Conservation (phyloP, 2,888 invertebrate genomes). For the Drosophila leonis region DNA sequence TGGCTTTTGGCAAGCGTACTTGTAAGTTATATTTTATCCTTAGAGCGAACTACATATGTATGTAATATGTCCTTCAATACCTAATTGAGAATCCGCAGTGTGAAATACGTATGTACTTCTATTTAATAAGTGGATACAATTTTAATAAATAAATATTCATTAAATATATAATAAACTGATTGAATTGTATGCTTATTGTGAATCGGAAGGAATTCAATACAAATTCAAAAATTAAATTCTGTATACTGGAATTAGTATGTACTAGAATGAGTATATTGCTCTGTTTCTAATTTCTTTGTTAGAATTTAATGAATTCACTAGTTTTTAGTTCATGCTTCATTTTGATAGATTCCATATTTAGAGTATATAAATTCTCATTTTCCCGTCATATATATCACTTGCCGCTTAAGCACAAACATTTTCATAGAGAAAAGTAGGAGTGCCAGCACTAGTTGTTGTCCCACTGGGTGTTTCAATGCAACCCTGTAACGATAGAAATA, state of each 20-base stretch:
- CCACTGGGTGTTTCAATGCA: conserved; percentile 27
- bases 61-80: conserved; percentile 42
- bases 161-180: conserved; percentile 63
- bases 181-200: not conserved
- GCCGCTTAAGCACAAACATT: not conserved
- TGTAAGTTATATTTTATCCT: conserved; percentile 53
- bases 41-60: conserved; percentile 46
- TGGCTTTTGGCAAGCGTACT: conserved; percentile 54
- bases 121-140: conserved; percentile 61
- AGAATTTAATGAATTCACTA: too few relatives aligned
- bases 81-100: conserved; percentile 44
- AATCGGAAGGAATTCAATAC: too few relatives aligned
- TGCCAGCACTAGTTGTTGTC: too few relatives aligned
- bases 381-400: not conserved
- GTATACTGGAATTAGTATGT: too few relatives aligned
- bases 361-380: not conserved
- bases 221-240: too few relatives aligned
- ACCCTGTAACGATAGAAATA: conserved; percentile 33
- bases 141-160: conserved; percentile 73
- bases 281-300: too few relatives aligned
- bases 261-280: too few relatives aligned
- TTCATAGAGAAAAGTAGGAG: not conserved
- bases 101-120: conserved; percentile 62
- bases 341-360: too few relatives aligned
- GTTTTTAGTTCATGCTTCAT: not conserved